Percentiles rank a stretch among this genome's conserved stretches.
Evolutionary conservation across 2,797 vertebrate species (phyloP).

Genomic region (Hylomyscus alleni): DNA sequence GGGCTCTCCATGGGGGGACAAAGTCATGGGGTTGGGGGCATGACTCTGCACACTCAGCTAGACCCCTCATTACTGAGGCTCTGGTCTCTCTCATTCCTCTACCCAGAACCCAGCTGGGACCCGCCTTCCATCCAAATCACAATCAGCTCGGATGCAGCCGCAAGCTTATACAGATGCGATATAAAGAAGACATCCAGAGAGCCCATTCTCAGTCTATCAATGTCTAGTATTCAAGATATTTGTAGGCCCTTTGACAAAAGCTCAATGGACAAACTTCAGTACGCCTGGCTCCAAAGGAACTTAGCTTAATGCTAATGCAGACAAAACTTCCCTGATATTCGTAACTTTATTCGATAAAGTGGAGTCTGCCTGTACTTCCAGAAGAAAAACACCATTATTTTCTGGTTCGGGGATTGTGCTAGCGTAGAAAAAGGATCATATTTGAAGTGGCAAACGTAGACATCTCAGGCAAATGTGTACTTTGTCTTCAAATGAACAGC

Average conservation of each 20-base stretch:
- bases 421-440: constrained; percentile 74
- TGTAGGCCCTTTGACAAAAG: constrained; percentile 55
- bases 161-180: not conserved
- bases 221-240: constrained; percentile 66
- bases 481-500: constrained; percentile 91
- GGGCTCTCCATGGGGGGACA: not conserved
- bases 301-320: constrained; percentile 70
- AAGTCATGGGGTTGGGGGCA: fast-evolving
- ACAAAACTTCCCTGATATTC: constrained; percentile 77
- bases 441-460: constrained; percentile 88
- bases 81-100: not conserved
- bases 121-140: not conserved
- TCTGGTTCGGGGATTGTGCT: constrained; percentile 86
- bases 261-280: constrained; percentile 65
- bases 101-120: not conserved
- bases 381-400: constrained; percentile 83
- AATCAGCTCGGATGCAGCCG: too few species aligned
- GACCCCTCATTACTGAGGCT: not conserved
- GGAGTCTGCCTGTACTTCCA: constrained; percentile 64
- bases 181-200: not conserved
- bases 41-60: not conserved
- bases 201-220: constrained; percentile 18
- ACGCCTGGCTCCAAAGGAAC: constrained; percentile 74
- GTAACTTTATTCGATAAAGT: constrained; percentile 74
- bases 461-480: constrained; percentile 89